phyloP scores from a whole-genome alignment of 1,140 invertebrate species.

The Neodiprion fabricii region DNA sequence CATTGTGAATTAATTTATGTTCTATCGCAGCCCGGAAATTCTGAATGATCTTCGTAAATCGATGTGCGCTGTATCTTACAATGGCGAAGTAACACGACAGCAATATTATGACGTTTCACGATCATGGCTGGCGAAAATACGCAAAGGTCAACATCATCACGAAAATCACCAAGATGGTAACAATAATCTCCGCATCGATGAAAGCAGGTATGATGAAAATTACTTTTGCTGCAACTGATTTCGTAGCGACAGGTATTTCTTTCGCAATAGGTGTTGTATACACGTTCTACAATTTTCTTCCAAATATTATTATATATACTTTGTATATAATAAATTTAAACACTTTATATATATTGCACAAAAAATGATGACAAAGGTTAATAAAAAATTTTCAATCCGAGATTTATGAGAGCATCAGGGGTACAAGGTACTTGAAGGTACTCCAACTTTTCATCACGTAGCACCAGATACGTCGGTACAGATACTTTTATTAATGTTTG shows the following conservation, averaged over 20 bases:
- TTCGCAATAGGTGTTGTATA: background rate
- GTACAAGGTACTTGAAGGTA: too few species aligned
- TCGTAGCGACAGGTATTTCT: too few species aligned
- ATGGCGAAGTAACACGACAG: background rate
- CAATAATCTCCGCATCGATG: conserved; percentile 1
- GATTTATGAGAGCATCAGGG: too few species aligned
- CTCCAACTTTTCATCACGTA: too few species aligned
- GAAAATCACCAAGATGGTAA: background rate
- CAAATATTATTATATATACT: background rate
- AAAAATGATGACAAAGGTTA: too few species aligned
- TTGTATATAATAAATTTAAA: too few species aligned
- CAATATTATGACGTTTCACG: background rate
- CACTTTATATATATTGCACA: too few species aligned
- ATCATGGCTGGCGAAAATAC: background rate
- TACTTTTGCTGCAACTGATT: background rate
- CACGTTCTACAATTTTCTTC: background rate
- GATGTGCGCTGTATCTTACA: background rate
- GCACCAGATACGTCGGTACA: too few species aligned
- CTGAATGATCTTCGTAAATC: background rate
- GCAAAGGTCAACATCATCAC: background rate
- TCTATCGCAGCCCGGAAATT: background rate
- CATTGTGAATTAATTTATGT: too few species aligned
- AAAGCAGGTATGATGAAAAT: background rate
- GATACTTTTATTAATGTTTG: too few species aligned
- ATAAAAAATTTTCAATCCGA: too few species aligned